These are phyloP conservation scores for Drosophila eohydei DNA, from an alignment of 2,888 invertebrate species.

Conservation along the genomic window DNA sequence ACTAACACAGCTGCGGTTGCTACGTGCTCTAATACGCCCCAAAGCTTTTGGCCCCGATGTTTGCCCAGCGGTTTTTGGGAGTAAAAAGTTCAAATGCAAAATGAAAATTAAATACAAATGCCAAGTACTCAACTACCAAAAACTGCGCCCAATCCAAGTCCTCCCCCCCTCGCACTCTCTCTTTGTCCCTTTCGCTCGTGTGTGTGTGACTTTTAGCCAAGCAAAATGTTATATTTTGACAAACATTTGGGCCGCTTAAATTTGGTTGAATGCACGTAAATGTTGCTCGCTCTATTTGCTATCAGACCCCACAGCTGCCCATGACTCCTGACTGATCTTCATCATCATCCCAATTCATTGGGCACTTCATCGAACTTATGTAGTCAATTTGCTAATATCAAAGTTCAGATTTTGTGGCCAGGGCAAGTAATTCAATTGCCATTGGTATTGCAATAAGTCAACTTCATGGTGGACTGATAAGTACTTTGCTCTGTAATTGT, in stretches of 20 bases:
- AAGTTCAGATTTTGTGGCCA: slow-evolving; percentile 13
- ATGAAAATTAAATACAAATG: slow-evolving; percentile 80
- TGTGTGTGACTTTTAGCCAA: slow-evolving; percentile 59
- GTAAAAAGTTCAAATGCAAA: slow-evolving; percentile 78
- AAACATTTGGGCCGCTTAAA: slow-evolving; percentile 62
- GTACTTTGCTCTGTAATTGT: not conserved
- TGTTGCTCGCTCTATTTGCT: slow-evolving; percentile 18
- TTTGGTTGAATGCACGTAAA: slow-evolving; percentile 40
- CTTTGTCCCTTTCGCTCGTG: not conserved
- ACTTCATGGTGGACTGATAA: too few species aligned
- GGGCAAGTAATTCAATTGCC: slow-evolving; percentile 17
- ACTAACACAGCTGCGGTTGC: slow-evolving; percentile 18
- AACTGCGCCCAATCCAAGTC: slow-evolving; percentile 21
- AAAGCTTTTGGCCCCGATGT: slow-evolving; percentile 58
- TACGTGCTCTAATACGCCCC: slow-evolving; percentile 59
- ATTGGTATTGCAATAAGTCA: not conserved
- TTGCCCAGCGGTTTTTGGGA: slow-evolving; percentile 54
- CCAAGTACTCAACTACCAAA: slow-evolving; percentile 57
- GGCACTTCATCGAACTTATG: slow-evolving; percentile 33
- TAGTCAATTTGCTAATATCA: slow-evolving; percentile 51
- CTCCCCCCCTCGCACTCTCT: not conserved
- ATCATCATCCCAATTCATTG: slow-evolving; percentile 22
- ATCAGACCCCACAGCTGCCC: slow-evolving; percentile 5
- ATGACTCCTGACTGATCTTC: not conserved
- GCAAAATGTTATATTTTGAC: slow-evolving; percentile 52